Evolutionary conservation across 2,797 vertebrate species (phyloP).

Genomic region (Lemur catta): DNA sequence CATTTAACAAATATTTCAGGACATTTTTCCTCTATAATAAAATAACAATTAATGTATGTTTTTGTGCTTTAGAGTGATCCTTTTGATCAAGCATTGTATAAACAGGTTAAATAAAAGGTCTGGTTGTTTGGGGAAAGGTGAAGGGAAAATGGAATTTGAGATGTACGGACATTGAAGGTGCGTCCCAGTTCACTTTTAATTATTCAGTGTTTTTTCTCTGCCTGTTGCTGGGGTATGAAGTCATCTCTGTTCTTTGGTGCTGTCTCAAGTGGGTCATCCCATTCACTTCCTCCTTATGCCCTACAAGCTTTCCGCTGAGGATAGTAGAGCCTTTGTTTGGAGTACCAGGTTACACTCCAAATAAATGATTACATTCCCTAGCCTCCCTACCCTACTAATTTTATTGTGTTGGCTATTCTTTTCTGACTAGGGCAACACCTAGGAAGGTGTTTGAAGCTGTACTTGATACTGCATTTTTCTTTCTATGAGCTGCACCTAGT

Average conservation of each 20-base stretch:
- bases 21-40: slow-evolving; percentile 72
- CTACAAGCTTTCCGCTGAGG: not conserved
- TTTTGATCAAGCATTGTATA: not conserved
- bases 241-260: slow-evolving; percentile 9
- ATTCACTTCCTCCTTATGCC: not conserved
- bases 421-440: not conserved
- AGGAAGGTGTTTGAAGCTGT: not conserved
- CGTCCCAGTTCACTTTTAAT: not conserved
- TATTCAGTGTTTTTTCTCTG: not conserved
- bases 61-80: not conserved
- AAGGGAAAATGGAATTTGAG: not conserved
- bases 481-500: not conserved
- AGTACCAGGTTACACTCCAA: not conserved
- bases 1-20: slow-evolving; percentile 60
- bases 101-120: not conserved
- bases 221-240: not conserved
- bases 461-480: not conserved
- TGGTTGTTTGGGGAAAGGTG: not conserved
- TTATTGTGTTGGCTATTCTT: not conserved
- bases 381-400: not conserved
- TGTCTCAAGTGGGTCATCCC: slow-evolving; percentile 28
- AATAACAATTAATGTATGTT: slow-evolving; percentile 39
- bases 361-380: not conserved
- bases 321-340: not conserved
- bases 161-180: not conserved